A percentile compares a stretch with the other conserved stretches of the same genome.
Evolutionary conservation across 1,140 invertebrate species (phyloP).

Genomic region (Pantala flavescens): DNA sequence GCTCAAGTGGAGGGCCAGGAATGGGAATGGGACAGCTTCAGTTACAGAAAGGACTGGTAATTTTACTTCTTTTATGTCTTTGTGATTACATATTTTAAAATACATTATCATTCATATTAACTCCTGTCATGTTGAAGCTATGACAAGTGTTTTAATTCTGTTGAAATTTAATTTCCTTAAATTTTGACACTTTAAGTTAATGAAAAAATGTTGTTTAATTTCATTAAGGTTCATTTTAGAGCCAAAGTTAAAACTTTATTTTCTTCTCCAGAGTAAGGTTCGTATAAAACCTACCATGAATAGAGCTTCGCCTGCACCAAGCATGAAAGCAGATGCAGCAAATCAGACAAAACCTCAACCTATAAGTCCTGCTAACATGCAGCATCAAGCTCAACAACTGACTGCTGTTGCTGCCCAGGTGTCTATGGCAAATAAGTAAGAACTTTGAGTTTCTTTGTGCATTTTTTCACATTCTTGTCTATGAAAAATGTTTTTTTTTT

Average conservation of each 20-base stretch:
- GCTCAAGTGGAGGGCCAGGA: conserved; percentile 37
- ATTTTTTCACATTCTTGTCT: too few relatives aligned
- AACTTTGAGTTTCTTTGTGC: neutral
- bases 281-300: conserved; percentile 24
- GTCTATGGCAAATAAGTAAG: conserved; percentile 19
- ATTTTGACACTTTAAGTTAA: too few relatives aligned
- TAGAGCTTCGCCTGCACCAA: neutral
- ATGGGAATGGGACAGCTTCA: conserved; percentile 25
- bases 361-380: conserved; percentile 31
- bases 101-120: too few relatives aligned
- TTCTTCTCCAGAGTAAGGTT: conserved; percentile 28
- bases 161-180: too few relatives aligned
- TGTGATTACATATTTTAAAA: too few relatives aligned
- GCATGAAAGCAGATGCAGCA: conserved; percentile 53
- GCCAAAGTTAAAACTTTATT: too few relatives aligned
- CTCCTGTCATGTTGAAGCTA: too few relatives aligned
- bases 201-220: too few relatives aligned
- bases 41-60: conserved; percentile 24
- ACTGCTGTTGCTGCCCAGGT: conserved; percentile 23
- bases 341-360: conserved; percentile 50
- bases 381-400: conserved; percentile 28
- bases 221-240: too few relatives aligned
- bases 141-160: too few relatives aligned
- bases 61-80: neutral
- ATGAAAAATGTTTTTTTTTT: too few relatives aligned